Evolutionary conservation across 2,113 vertebrate genomes (phyloP).

Genomic region (Anguilla japonica): DNA sequence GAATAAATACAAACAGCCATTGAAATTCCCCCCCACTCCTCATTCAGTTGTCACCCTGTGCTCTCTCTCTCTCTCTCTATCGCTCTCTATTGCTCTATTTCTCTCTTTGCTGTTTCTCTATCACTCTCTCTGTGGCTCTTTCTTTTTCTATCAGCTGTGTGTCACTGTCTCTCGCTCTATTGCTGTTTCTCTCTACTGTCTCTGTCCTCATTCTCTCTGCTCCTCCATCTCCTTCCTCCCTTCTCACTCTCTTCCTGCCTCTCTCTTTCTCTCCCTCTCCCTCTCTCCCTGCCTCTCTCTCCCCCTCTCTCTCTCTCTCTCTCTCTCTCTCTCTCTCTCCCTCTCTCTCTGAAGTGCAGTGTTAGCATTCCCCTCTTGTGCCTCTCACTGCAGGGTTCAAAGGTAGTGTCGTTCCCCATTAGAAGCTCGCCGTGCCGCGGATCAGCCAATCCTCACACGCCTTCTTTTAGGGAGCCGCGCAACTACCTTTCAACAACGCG

Average conservation of each 20-base stretch:
- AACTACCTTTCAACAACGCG: neutral
- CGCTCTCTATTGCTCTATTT: neutral
- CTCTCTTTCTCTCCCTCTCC: neutral
- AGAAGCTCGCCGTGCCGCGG: neutral
- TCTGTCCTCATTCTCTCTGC: neutral
- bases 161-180: too few species aligned
- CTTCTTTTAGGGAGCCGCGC: neutral
- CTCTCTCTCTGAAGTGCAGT: neutral
- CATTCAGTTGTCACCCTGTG: neutral
- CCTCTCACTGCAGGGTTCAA: neutral
- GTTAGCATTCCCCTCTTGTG: neutral
- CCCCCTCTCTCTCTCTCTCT: neutral
- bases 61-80: too few species aligned
- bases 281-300: neutral
- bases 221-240: neutral
- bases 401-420: neutral
- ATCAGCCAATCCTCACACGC: neutral
- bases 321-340: too few species aligned
- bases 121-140: neutral
- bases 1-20: constrained; percentile 3
- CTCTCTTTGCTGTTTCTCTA: neutral
- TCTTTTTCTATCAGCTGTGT: neutral
- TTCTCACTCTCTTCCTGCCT: neutral
- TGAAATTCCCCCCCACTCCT: neutral
- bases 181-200: too few species aligned